Evolutionary conservation across 2,888 invertebrate species (phyloP).

Genomic region (Caenorhabditis angaria): DNA sequence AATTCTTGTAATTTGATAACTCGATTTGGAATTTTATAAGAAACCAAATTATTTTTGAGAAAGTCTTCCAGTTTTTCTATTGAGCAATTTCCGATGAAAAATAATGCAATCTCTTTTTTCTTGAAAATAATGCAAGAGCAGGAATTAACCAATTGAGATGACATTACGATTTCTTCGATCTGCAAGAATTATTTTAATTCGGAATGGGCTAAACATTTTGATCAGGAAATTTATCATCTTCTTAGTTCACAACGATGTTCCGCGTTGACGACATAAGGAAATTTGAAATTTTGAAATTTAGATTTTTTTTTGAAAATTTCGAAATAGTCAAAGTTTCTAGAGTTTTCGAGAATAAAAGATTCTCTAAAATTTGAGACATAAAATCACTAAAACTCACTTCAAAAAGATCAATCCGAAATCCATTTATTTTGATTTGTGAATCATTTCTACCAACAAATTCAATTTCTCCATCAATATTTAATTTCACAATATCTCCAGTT

Average conservation of each 20-base stretch:
- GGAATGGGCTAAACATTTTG: no score
- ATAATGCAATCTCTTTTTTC: slow-evolving; percentile 12
- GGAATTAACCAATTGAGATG: slow-evolving; percentile 8
- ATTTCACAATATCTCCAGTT: neutral
- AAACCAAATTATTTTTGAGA: slow-evolving; percentile 17
- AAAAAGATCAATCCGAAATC: slow-evolving; percentile 56
- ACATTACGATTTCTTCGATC: slow-evolving; percentile 26
- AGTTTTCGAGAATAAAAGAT: no score
- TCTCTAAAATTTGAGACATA: no score
- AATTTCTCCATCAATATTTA: neutral
- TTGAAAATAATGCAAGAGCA: slow-evolving; percentile 12
- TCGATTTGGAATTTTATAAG: slow-evolving; percentile 21
- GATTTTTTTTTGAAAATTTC: no score
- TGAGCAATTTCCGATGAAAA: slow-evolving; percentile 8
- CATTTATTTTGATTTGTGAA: slow-evolving; percentile 58
- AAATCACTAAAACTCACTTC: slow-evolving; percentile 37
- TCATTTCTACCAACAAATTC: slow-evolving; percentile 59
- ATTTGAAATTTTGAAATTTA: no score
- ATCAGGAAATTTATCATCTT: no score
- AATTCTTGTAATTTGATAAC: slow-evolving; percentile 13
- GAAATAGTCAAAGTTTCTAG: no score
- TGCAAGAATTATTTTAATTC: no score
- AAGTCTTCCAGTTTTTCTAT: neutral
- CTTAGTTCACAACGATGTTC: no score
- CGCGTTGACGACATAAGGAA: no score